Percentiles rank a stretch among this genome's conserved stretches.
These are phyloP conservation scores for Asarcornis scutulata DNA, from an alignment of 2,113 vertebrate species.

Conservation along the genomic window DNA sequence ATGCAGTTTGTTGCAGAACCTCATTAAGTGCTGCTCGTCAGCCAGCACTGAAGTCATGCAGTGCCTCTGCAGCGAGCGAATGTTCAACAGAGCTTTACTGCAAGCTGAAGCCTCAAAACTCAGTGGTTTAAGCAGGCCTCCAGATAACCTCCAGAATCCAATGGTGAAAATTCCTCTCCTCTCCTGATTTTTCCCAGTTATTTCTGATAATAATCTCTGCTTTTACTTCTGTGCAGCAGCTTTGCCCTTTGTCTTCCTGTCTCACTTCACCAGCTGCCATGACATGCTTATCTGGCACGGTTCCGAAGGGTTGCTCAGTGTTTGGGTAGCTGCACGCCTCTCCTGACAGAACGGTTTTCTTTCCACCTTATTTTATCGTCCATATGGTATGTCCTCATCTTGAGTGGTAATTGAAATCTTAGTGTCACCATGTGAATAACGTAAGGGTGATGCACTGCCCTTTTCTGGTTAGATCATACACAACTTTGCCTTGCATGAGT, in stretches of 20 bases:
- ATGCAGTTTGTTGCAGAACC: background rate
- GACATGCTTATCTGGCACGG: background rate
- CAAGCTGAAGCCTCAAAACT: background rate
- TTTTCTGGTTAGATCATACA: background rate
- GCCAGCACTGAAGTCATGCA: background rate
- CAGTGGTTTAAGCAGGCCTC: background rate
- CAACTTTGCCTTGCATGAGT: background rate
- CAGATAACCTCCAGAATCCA: background rate
- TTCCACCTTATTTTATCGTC: background rate
- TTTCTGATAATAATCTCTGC: background rate
- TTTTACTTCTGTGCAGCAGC: background rate
- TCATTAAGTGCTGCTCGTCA: background rate
- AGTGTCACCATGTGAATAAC: background rate
- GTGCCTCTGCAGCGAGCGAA: background rate
- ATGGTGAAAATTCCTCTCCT: background rate
- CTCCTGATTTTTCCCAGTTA: background rate
- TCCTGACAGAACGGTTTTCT: background rate
- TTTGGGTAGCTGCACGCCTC: background rate
- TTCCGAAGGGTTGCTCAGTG: fast-evolving
- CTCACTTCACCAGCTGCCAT: background rate
- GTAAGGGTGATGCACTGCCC: background rate
- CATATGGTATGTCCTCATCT: background rate
- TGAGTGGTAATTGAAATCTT: background rate
- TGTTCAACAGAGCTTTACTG: background rate
- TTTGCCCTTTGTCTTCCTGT: background rate